Evolutionary conservation across 2,797 vertebrate genomes (phyloP).

Genomic region (Enteromius paludinosus): DNA sequence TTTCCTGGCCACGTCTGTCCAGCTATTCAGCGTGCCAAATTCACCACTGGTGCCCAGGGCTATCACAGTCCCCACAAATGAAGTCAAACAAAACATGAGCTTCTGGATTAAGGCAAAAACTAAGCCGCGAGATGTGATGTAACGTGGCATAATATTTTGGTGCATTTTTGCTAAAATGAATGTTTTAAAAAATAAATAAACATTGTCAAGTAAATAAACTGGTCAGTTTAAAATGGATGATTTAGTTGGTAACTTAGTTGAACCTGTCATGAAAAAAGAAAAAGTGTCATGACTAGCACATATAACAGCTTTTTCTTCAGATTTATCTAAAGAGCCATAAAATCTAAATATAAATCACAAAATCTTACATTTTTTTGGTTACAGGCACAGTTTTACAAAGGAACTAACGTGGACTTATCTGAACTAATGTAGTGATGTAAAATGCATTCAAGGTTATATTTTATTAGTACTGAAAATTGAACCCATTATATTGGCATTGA

Average conservation of each 20-base stretch:
- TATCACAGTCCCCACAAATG: constrained; percentile 33
- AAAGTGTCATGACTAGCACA: background rate
- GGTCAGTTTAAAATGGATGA: background rate
- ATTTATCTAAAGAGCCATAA: background rate
- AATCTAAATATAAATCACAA: background rate
- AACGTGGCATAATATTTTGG: background rate
- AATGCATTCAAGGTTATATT: background rate
- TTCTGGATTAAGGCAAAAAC: constrained; percentile 7
- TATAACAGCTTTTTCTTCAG: background rate
- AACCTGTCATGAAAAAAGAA: background rate
- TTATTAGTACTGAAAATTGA: background rate
- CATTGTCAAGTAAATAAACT: background rate
- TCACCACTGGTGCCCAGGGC: constrained; percentile 35
- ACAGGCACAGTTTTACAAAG: background rate
- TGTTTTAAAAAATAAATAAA: background rate
- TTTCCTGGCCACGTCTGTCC: constrained; percentile 51
- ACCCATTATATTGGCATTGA: background rate
- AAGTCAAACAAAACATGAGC: constrained; percentile 48
- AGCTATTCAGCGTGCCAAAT: constrained; percentile 37
- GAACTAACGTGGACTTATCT: background rate
- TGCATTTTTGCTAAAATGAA: background rate
- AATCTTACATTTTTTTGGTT: background rate
- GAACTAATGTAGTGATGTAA: background rate
- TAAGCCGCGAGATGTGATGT: constrained; percentile 14
- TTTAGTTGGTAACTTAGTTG: background rate